Percentiles rank a stretch among this genome's conserved stretches.
Evolutionary conservation across 2,888 invertebrate species (phyloP).

Genomic region (Machimus rusticus): DNA sequence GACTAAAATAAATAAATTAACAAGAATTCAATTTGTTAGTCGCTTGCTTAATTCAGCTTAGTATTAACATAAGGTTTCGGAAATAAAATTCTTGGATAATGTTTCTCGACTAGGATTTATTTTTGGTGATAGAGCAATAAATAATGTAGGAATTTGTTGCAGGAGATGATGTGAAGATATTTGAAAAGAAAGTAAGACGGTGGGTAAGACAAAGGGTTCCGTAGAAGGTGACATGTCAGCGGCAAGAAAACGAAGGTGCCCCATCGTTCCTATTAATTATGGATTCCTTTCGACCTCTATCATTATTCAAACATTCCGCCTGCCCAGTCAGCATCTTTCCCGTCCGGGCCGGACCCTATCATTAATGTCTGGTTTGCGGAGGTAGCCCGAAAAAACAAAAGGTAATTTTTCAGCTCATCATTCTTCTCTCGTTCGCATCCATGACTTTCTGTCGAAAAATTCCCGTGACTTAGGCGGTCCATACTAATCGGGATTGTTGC

Average conservation of each 20-base stretch:
- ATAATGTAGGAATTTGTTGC: too few species aligned
- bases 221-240: background rate
- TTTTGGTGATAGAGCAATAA: too few species aligned
- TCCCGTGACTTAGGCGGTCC: conserved; percentile 33
- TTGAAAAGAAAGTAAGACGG: background rate
- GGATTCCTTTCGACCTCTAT: background rate
- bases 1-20: too few species aligned
- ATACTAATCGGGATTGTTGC: background rate
- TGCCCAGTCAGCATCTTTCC: background rate
- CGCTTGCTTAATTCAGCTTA: background rate
- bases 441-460: conserved; percentile 28
- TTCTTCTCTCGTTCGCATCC: background rate
- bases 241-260: background rate
- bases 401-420: conserved; percentile 1
- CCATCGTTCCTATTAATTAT: background rate
- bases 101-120: too few species aligned
- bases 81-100: too few species aligned
- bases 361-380: conserved; percentile 6
- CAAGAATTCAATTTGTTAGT: background rate
- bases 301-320: conserved; percentile 26
- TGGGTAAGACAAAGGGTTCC: background rate
- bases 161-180: background rate
- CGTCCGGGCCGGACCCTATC: background rate
- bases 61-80: too few species aligned
- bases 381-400: background rate